phyloP scores from a whole-genome alignment of 2,888 invertebrate species.

The Melikaiella ostensackeni region DNA sequence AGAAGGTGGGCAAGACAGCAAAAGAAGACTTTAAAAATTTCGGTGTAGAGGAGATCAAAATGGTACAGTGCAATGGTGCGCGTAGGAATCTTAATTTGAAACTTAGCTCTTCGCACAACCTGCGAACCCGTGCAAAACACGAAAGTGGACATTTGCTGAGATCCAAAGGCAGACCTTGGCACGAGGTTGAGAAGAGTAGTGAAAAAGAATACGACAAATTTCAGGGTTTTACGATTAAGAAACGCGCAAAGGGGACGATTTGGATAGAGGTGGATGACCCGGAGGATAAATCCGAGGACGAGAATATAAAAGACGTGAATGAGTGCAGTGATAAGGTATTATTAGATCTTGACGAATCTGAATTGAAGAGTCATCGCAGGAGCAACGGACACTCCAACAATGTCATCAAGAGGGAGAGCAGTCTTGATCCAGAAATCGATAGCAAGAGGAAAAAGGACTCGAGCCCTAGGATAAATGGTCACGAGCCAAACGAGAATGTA shows the following conservation, averaged over 20 bases:
- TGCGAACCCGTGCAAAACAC: slow-evolving; percentile 73
- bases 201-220: slow-evolving; percentile 69
- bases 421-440: slow-evolving; percentile 59
- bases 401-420: slow-evolving; percentile 46
- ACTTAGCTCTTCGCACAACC: slow-evolving; percentile 71
- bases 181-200: slow-evolving; percentile 67
- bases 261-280: slow-evolving; percentile 74
- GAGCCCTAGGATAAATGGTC: slow-evolving; percentile 18
- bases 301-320: slow-evolving; percentile 51
- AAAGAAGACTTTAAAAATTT: slow-evolving; percentile 65
- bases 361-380: slow-evolving; percentile 40
- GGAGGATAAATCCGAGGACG: slow-evolving; percentile 59
- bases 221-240: slow-evolving; percentile 73
- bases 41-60: slow-evolving; percentile 67
- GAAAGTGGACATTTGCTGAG: slow-evolving; percentile 74
- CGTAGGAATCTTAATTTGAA: slow-evolving; percentile 71
- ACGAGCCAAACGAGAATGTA: slow-evolving; percentile 40
- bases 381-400: slow-evolving; percentile 30
- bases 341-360: slow-evolving; percentile 42
- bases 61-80: slow-evolving; percentile 75
- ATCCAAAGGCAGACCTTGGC: slow-evolving; percentile 73
- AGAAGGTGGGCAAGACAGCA: slow-evolving; percentile 59
- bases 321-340: slow-evolving; percentile 48
- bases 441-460: slow-evolving; percentile 25
- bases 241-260: slow-evolving; percentile 74